These are phyloP conservation scores for Cephus cinctus DNA, from an alignment of 1,140 invertebrate species.

Conservation along the genomic window DNA sequence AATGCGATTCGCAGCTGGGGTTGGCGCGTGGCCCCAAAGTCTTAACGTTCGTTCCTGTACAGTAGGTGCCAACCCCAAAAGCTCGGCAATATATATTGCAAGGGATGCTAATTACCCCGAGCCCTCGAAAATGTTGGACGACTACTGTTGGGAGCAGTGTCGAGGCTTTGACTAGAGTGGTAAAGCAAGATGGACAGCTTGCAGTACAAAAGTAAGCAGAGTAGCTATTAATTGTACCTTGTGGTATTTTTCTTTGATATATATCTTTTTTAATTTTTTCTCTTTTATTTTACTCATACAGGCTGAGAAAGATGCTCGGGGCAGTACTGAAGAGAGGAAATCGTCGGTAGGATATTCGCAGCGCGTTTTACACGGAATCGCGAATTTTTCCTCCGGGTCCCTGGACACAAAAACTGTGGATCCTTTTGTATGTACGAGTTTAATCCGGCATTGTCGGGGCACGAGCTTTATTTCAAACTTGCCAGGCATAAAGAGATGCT, in stretches of 20 bases:
- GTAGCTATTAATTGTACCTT: too few species aligned
- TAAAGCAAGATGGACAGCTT: too few species aligned
- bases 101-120: slow-evolving; percentile 48
- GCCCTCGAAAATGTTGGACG: slow-evolving; percentile 10
- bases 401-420: slow-evolving; percentile 4
- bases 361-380: too few species aligned
- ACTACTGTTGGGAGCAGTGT: neutral
- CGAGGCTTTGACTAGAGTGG: too few species aligned
- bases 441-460: slow-evolving; percentile 27
- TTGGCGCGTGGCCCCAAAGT: slow-evolving; percentile 34
- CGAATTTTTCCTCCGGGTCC: too few species aligned
- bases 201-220: too few species aligned
- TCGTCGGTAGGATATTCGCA: too few species aligned
- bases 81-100: slow-evolving; percentile 40
- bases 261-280: too few species aligned
- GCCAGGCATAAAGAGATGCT: neutral
- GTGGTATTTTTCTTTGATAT: too few species aligned
- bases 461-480: slow-evolving; percentile 21
- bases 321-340: too few species aligned
- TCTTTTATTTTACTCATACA: too few species aligned
- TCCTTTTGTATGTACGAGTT: slow-evolving; percentile 52
- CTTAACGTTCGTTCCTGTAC: slow-evolving; percentile 20
- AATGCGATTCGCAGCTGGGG: slow-evolving; percentile 52
- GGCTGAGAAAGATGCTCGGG: too few species aligned
- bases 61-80: slow-evolving; percentile 46